Evolutionary conservation across 1,140 invertebrate species (phyloP), one percentile per base, ranked within the genome.

Genomic region (Euschistus heros): DNA sequence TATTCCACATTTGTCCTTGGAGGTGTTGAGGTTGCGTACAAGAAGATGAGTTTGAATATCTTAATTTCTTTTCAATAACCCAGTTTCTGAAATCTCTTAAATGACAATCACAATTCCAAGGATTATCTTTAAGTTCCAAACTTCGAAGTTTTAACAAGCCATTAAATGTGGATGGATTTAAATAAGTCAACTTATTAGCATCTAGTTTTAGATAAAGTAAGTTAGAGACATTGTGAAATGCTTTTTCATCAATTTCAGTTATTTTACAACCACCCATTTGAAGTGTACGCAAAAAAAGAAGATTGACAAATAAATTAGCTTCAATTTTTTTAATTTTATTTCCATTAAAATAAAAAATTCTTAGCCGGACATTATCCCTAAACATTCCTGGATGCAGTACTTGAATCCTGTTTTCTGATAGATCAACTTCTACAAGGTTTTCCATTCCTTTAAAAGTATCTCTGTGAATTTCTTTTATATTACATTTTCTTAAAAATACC

Each of bases 41-140:
- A 4, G 78, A 77, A 5, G 88, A 89, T 0, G 84, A 81, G 10
- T 82, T 78, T 0, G 84, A 84, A 66, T 89, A 87, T n/a, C n/a
- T n/a, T 0, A 91, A 74, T 17, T 87, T 86, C 42, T 80, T 80
- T 33, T 80, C 78, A 0, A 89, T 81, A 13, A 85, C 79, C 82
- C 86, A 92, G 68, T 91, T 82, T 26, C 88, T 80, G 67, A 95
- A 89, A 8, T 79, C 80, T 69, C 88, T 84, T 55, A 95, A 75
- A 64, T 85, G 81, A 70, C 92, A 95, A 74, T 94, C 89, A 72
- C 92, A 95, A 50, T 85, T 82, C 92, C 92, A 95, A 0, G 85
- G 86, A 74, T 95, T 95, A 64, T 85, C 83, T 63, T 85, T 80
- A 0, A 95, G 76, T 62, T 85, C 86, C 2, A 94, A 75, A 67